Conservation (phyloP, 2,797 vertebrate species). For the Hozukius guyotensis region DNA sequence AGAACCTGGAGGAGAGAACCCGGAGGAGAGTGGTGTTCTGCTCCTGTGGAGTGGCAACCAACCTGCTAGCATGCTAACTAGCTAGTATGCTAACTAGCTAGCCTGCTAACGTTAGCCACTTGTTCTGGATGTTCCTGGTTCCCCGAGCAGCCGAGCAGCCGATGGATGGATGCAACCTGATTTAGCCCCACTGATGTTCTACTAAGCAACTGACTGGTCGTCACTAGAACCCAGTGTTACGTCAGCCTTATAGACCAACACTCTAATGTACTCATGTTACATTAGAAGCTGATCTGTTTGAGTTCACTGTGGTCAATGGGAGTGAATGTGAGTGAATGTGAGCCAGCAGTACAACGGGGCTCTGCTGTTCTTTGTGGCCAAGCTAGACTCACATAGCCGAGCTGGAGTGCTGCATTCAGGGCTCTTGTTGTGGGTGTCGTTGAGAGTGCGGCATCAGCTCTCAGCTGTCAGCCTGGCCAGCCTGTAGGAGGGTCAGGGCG, state of each 20-base stretch:
- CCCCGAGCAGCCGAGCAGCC: background rate
- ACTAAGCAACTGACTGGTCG: background rate
- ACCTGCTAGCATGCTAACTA: constrained; percentile 50
- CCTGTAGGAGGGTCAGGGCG: constrained; percentile 12
- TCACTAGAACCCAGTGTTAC: background rate
- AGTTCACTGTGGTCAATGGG: constrained; percentile 18
- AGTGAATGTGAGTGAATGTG: background rate
- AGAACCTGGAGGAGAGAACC: constrained; percentile 21
- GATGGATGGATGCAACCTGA: background rate
- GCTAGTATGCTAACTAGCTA: constrained; percentile 35
- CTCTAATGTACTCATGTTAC: background rate
- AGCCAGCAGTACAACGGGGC: constrained; percentile 24
- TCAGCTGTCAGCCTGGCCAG: background rate
- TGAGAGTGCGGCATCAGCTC: background rate
- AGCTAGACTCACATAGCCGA: constrained; percentile 21
- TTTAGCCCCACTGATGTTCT: background rate
- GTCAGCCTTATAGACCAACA: too few species aligned
- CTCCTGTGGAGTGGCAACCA: constrained; percentile 20
- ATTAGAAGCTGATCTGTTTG: background rate
- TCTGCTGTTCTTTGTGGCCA: constrained; percentile 52
- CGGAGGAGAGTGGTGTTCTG: constrained; percentile 18
- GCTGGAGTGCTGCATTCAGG: constrained; percentile 18
- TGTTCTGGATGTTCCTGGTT: constrained; percentile 60
- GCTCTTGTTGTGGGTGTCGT: constrained; percentile 1
- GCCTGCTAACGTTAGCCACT: constrained; percentile 67